These are phyloP conservation scores for Lepidochitona cinerea DNA, from an alignment of 2,888 invertebrate genomes.

Conservation along the genomic window DNA sequence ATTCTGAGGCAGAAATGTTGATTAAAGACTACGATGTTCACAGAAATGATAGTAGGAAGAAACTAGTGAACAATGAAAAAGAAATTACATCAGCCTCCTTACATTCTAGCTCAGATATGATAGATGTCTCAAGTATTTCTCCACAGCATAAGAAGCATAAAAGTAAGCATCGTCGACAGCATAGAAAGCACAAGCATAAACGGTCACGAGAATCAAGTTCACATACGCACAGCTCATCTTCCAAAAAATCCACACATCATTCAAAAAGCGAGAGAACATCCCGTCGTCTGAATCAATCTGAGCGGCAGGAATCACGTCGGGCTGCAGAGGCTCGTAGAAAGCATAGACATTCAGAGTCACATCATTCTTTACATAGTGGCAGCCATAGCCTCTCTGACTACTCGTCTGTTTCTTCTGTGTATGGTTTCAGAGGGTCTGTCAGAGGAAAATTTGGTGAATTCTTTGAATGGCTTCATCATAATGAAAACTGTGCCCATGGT, in stretches of 20 bases:
- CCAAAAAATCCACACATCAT: conserved; percentile 1
- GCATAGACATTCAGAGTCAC: background rate
- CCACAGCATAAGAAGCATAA: background rate
- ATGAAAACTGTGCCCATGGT: background rate
- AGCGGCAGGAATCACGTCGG: background rate
- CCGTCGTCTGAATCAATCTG: background rate
- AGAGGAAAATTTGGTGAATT: background rate
- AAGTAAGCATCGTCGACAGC: background rate
- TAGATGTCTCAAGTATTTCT: background rate
- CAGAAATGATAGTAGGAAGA: conserved; percentile 15
- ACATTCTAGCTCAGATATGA: background rate
- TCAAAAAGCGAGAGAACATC: background rate
- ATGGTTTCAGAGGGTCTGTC: background rate
- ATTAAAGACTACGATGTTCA: conserved; percentile 14
- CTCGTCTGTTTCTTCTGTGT: background rate
- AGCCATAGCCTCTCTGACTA: background rate
- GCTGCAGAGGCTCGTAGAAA: background rate
- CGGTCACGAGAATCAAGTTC: conserved; percentile 19
- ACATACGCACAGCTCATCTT: background rate
- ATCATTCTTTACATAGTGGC: background rate
- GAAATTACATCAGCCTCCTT: background rate
- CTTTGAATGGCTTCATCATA: background rate
- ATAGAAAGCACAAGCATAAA: conserved; percentile 10
- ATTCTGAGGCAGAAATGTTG: conserved; percentile 37
- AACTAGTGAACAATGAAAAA: background rate